phyloP scores from a whole-genome alignment of 2,113 vertebrate genomes.

The Anhinga anhinga region DNA sequence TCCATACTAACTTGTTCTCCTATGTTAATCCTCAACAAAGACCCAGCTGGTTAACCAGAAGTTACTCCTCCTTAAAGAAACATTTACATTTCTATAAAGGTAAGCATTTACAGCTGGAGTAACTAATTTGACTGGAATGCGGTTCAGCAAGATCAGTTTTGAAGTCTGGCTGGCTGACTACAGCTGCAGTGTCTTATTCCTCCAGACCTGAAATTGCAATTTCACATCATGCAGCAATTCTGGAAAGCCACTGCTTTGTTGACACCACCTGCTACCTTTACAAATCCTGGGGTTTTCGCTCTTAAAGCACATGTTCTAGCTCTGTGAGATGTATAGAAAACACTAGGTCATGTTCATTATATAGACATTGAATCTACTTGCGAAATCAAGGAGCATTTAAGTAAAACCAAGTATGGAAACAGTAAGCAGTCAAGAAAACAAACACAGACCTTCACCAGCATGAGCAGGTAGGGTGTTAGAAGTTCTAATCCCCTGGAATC shows the following conservation, averaged over 20 bases:
- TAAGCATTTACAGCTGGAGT: neutral
- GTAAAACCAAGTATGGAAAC: neutral
- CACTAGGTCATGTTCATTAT: neutral
- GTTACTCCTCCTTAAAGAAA: conserved; percentile 17
- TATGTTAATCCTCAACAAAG: neutral
- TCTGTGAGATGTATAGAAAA: neutral
- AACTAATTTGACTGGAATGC: conserved; percentile 33
- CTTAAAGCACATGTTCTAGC: neutral
- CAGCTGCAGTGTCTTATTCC: neutral
- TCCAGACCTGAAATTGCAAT: neutral
- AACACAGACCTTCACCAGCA: neutral
- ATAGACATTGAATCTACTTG: neutral
- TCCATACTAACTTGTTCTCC: conserved; percentile 30
- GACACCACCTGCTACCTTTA: neutral
- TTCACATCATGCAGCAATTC: neutral
- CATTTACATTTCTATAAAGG: conserved; percentile 26
- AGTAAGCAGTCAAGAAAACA: neutral
- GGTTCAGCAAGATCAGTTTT: neutral
- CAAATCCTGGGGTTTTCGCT: neutral
- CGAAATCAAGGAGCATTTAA: neutral
- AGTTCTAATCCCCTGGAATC: neutral
- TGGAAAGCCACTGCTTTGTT: neutral
- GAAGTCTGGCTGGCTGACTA: neutral
- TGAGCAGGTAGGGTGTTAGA: neutral
- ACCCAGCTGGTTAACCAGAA: neutral